Evolutionary conservation across 2,888 invertebrate genomes (phyloP), one percentile per base, ranked within the genome.

Genomic region (Ormyrus nitidulus): DNA sequence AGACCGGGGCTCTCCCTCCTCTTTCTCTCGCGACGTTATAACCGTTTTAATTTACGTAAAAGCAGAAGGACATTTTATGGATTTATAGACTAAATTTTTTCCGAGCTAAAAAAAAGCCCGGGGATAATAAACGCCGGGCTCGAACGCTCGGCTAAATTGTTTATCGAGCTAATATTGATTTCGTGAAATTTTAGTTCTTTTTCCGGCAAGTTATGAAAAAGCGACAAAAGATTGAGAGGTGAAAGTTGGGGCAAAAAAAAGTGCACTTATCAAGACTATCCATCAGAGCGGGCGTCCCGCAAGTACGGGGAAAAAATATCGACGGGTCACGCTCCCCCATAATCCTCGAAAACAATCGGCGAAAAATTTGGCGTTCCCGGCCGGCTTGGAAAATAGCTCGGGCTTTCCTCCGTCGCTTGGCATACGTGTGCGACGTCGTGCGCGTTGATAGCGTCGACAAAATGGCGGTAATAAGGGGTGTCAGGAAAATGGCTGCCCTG

Each of bases 391-490:
- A 59, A 77, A 77, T 77, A 77, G 64, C 71, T 64, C 9, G 34
- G n/a, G 51, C 46, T 49, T 13, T 13, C n/a, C 44, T 59, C 44
- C 13, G 5, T 5, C 19, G 56, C 6, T 7, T 11, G 19, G 51
- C 51, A 51, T 34, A 34, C 34, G 71, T 7, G 34, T 0, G 49
- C 8, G 51, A 48, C 4, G 69, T 68, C 59, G 80, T 64, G 81
- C 65, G 70, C 81, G 81, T 72, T 81, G 80, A 75, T 79, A 78
- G 70, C 56, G 79, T 84, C 85, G 85, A 87, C 86, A 87, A 88
- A 88, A 88, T 88, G 87, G 86, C 86, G 87, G 87, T 87, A 88
- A 88, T 88, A 88, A 88, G 88, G 87, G 88, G 87, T 87, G 87
- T 87, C 87, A 85, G 85, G 86, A 88, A 88, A 88, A 88, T 88